Base-by-base conservation (phyloP, 2,888 invertebrate genomes). In the Helleia helle region DNA sequence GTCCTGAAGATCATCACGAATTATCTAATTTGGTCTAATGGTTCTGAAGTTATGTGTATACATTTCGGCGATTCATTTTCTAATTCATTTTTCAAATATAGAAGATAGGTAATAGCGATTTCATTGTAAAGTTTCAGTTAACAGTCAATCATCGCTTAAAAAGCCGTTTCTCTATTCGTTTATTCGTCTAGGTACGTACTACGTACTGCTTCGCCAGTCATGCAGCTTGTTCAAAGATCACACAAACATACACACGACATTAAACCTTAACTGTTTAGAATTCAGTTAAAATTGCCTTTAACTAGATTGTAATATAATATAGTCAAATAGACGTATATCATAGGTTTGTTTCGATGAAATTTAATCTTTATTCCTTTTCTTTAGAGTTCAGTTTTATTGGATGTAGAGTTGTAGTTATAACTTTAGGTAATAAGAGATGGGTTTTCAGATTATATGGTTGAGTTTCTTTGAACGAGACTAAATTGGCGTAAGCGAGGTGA, bases 141-240 rank as follows among this genome's bases (percentile, higher is more conserved):
- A n/a, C n/a, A n/a, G n/a, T n/a, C n/a, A n/a, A n/a, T n/a, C n/a
- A n/a, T n/a, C n/a, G n/a, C n/a, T n/a, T n/a, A 3, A 44, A 44
- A 54, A 48, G 65, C 57, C 44, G 8, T 50, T 52, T 75, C 79
- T 69, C 59, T 47, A 52, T 5, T 43, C 58, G 62, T 62, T 69
- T 28, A n/a, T n/a, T n/a, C 63, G 69, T 69, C 76, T 70, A 67
- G 64, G 59, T 63, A 61, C 54, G 76, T 73, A 74, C 68, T 70
- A 71, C 69, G 65, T 68, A 68, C 62, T 71, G 71, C 71, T 68
- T 72, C 59, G 60, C 65, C 68, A 63, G 73, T 72, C 71, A 68
- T 77, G 72, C 75, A 74, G 60, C 62, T 71, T 64, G 65, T 65
- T 66, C 56, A 56, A 47, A 67, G 68, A 68, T 55, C 69, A 63